Evolutionary conservation across 1,140 invertebrate species (phyloP).

Genomic region (Cyclargus thomasi): DNA sequence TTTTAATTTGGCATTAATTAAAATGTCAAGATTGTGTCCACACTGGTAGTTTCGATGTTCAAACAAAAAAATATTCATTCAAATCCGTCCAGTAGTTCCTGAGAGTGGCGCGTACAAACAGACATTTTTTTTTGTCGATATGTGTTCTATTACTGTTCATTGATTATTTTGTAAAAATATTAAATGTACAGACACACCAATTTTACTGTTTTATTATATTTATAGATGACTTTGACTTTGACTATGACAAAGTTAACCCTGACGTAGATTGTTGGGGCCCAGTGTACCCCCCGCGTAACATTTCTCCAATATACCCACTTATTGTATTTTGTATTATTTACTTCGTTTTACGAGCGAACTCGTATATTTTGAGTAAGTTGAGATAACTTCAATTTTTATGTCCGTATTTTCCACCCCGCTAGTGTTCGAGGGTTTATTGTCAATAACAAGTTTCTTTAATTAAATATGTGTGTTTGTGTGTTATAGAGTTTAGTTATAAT

Average conservation of each 20-base stretch:
- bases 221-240: too few relatives aligned
- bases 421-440: conserved; percentile 52
- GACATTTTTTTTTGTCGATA: too few relatives aligned
- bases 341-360: conserved; percentile 64
- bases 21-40: too few relatives aligned
- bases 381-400: conserved; percentile 70
- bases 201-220: too few relatives aligned
- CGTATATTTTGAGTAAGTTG: conserved; percentile 69
- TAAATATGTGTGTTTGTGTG: conserved; percentile 39
- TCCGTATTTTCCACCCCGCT: conserved; percentile 60
- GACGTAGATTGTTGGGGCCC: conserved; percentile 5
- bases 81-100: too few relatives aligned
- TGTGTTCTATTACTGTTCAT: too few relatives aligned
- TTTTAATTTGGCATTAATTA: too few relatives aligned
- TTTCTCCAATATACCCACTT: conserved; percentile 67
- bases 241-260: not conserved
- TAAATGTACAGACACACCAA: too few relatives aligned
- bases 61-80: too few relatives aligned
- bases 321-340: conserved; percentile 75
- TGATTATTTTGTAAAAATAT: too few relatives aligned
- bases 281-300: conserved; percentile 32
- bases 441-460: conserved; percentile 51
- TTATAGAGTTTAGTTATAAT: not conserved
- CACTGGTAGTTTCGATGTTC: too few relatives aligned
- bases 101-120: too few relatives aligned